Base-by-base conservation (phyloP, 2,797 vertebrate species). In the Rhinichthys osculus region DNA sequence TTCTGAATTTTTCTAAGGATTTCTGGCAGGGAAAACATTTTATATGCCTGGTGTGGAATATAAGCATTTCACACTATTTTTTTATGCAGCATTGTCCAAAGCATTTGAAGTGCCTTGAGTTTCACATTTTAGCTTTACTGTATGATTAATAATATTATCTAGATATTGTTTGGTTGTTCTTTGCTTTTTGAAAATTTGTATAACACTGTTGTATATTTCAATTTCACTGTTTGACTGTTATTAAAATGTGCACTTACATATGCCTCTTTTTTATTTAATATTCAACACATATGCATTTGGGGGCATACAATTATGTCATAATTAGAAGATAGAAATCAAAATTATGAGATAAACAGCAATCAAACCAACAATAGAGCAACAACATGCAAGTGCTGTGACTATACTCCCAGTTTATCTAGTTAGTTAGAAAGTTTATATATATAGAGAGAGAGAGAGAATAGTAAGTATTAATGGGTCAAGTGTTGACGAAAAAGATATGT, bases 181-280 rank as follows among this genome's bases (percentile, higher is more conserved):
- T 87, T 85, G 40, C 54, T 70, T 79, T 71, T 89, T 83, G 86
- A 4, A 47, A 57, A 87, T 74, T 78, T 59, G 62, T 79, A 78
- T 83, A 82, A 77, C 71, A 74, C 50, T 84, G 59, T 81, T 88
- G 87, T 90, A 88, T 27, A 87, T 86, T 88, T 86, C 40, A 79
- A 64, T 66, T 64, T 74, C 47, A 79, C 86, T 82, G 87, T 87
- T 88, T 81, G 81, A 86, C 67, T 81, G 69, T 79, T 77, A 90
- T 84, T 90, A 90, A 90, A 90, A 54, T 70, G 3, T 84, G 62
- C 71, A 33, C 67, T 83, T 74, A 78, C 2, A 8, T 35, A 19
- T 59, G 17, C 19, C 40, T 19, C 42, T 44, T 47, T 44, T 70
- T 83, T 54, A 66, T 38, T 1, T 54, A 44, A 8, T 76, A 30